Base-by-base conservation (phyloP, 2,888 invertebrate genomes). In the Brachypalpus laphriformis region DNA sequence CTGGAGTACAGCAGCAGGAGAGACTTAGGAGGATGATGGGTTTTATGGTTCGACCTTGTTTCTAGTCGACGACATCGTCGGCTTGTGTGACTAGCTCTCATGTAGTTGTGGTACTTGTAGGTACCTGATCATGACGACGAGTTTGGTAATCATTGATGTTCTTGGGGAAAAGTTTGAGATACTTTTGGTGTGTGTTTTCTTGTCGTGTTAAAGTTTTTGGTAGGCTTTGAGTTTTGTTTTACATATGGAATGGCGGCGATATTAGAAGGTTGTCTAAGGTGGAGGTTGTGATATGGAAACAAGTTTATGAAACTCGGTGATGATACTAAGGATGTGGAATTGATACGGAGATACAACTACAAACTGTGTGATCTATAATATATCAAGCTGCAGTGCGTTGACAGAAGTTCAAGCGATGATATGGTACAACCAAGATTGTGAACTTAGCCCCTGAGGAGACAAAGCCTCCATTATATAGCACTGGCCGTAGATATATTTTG, bases 81-180 rank as follows among this genome's bases (percentile, higher is more conserved):
- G 18, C n/a, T n/a, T n/a, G n/a, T n/a, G n/a, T 49, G 31, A 25
- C 0, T 68, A 28, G 4, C 14, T 22, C 20, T 20, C 20, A 45
- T 47, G 47, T 34, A 14, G n/a, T n/a, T 37, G 11, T n/a, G n/a
- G 42, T 57, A n/a, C n/a, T 47, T 22, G 49, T 31, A 31, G 56
- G 75, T 37, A 47, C n/a, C 57, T 72, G 61, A 71, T 78, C 70
- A 65, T 78, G 71, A 71, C 80, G 72, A 72, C 51, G 66, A 66
- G 57, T 59, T 72, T 57, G 74, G 66, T 80, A 74, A 80, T 72
- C 74, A 80, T 45, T 74, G 74, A 74, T 74, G 74, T 74, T 54
- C 11, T 42, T 22, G 37, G 28, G 20, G 45, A 66, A 45, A 47
- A 49, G 34, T 40, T 47, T 3, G 18, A n/a, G 8, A 8, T 31